phyloP scores from a whole-genome alignment of 1,140 invertebrate genomes.

The Platorchestia sp. region DNA sequence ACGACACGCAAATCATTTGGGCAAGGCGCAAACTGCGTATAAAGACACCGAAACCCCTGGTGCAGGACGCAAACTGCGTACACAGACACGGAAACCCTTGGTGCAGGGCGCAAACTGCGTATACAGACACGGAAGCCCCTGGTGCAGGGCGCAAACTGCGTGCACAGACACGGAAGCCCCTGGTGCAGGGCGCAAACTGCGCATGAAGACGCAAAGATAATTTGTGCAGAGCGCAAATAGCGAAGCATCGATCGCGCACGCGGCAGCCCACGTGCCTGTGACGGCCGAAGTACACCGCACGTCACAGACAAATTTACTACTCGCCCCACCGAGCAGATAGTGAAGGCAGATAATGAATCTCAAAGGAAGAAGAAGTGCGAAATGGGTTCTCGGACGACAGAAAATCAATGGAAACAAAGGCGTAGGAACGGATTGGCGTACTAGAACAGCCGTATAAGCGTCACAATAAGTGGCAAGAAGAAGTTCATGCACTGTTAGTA shows the following conservation, averaged over 20 bases:
- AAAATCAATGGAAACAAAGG: neutral
- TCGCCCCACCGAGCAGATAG: neutral
- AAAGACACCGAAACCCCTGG: too few relatives aligned
- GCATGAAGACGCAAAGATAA: neutral
- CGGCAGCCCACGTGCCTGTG: constrained; percentile 20
- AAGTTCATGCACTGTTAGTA: neutral
- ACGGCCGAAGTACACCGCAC: neutral
- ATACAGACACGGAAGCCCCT: too few relatives aligned
- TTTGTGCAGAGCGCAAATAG: neutral
- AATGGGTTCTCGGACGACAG: neutral
- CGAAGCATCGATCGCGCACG: neutral
- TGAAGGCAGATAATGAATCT: constrained; percentile 34
- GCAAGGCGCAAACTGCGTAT: too few relatives aligned
- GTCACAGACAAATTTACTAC: constrained; percentile 32
- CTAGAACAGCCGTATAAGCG: neutral
- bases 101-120: too few relatives aligned
- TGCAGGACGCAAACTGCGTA: too few relatives aligned
- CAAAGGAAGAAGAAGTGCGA: neutral
- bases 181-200: neutral
- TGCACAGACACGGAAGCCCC: too few relatives aligned
- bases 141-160: too few relatives aligned
- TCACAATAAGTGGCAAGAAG: neutral
- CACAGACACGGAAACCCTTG: too few relatives aligned
- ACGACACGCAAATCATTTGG: too few relatives aligned
- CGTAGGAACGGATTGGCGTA: neutral